Percentiles rank a stretch among this genome's conserved stretches.
These are phyloP conservation scores for Diphyllodes magnificus DNA, from an alignment of 2,113 vertebrate species.

Conservation along the genomic window DNA sequence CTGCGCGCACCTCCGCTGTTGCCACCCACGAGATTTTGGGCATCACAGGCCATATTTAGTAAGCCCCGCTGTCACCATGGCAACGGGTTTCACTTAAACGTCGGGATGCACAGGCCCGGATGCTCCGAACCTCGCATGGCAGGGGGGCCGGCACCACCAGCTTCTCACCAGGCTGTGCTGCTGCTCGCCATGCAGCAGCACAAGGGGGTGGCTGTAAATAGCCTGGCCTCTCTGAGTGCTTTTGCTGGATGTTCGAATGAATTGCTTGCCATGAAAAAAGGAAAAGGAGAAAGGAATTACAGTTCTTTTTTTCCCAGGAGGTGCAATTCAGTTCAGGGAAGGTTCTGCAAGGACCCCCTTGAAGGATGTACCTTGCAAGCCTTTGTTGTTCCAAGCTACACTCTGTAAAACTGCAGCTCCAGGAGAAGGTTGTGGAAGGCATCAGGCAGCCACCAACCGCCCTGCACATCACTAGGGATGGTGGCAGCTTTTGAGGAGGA, in stretches of 20 bases:
- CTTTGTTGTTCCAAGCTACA: background rate
- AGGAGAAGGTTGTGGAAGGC: background rate
- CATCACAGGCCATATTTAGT: slow-evolving; percentile 27
- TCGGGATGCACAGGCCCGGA: background rate
- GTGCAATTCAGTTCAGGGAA: background rate
- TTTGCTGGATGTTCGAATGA: fast-evolving
- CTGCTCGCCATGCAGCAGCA: background rate
- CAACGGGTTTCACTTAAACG: slow-evolving; percentile 54
- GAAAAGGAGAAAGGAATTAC: background rate
- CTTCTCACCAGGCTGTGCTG: background rate
- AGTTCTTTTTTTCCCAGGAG: background rate
- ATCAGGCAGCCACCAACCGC: background rate
- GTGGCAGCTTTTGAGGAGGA: background rate
- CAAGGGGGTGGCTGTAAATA: background rate
- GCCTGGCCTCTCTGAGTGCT: background rate
- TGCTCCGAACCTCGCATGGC: background rate
- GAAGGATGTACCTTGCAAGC: background rate
- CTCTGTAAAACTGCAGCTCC: background rate
- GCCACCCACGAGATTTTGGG: slow-evolving; percentile 5
- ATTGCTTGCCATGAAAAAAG: background rate
- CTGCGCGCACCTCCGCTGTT: background rate
- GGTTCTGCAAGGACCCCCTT: fast-evolving
- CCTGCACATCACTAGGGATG: fast-evolving
- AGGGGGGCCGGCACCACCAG: background rate
- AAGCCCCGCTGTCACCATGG: slow-evolving; percentile 45